These are phyloP conservation scores for Scaptomyza montana DNA, from an alignment of 1,140 invertebrate genomes.

Conservation along the genomic window DNA sequence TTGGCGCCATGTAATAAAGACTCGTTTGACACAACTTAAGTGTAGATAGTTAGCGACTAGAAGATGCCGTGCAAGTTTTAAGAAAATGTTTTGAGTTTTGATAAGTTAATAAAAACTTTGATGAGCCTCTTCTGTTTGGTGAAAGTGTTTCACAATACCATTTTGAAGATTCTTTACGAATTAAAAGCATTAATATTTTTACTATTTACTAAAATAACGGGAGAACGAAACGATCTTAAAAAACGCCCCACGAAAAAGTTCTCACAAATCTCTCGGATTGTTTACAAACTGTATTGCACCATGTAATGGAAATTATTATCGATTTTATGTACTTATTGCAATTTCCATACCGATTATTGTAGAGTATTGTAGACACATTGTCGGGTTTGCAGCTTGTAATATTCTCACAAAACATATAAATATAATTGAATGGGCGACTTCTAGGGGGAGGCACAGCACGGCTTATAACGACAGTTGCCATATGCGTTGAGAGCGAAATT, in stretches of 20 bases:
- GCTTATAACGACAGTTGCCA: constrained; percentile 34
- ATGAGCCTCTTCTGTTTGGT: no score
- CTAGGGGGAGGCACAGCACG: neutral
- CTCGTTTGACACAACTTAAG: neutral
- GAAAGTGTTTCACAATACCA: no score
- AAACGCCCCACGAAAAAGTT: neutral
- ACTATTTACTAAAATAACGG: no score
- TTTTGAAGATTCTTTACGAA: no score
- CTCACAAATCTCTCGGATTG: constrained; percentile 2
- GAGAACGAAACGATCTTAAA: no score
- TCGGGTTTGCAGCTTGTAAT: constrained; percentile 29
- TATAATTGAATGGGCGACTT: constrained; percentile 38
- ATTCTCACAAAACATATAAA: constrained; percentile 51
- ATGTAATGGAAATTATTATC: constrained; percentile 38
- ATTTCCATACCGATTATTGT: constrained; percentile 38
- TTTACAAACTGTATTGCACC: constrained; percentile 7
- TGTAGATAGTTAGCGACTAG: neutral
- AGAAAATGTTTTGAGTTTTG: no score
- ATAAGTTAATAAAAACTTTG: no score
- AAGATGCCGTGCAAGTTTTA: neutral
- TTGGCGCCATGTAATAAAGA: constrained; percentile 10
- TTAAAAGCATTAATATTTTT: no score
- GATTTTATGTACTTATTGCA: constrained; percentile 62
- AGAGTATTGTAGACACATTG: neutral
- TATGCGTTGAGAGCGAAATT: constrained; percentile 60